A percentile compares a stretch with the other conserved stretches of the same genome.
phyloP scores from a whole-genome alignment of 2,797 vertebrate species.

The Anguilla megastoma region DNA sequence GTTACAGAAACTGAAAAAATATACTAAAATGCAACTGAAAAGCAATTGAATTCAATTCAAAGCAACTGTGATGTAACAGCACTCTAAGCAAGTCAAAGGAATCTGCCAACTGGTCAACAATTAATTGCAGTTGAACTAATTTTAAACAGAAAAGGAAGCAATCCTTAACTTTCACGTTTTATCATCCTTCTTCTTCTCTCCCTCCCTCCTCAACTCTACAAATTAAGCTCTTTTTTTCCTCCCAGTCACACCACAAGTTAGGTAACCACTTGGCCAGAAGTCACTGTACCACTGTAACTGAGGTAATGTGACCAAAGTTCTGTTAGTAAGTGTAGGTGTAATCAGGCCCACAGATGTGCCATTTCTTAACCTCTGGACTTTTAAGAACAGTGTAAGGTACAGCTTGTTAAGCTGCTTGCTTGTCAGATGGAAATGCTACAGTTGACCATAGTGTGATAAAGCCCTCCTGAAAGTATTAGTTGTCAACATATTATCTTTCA shows the following conservation, averaged over 20 bases:
- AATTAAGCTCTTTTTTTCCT: conserved; percentile 7
- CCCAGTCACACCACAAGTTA: conserved; percentile 61
- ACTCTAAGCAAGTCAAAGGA: conserved; percentile 10
- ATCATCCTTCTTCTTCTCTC: conserved; percentile 27
- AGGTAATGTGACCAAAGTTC: conserved; percentile 57
- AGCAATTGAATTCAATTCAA: too few species aligned
- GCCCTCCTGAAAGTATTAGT: background rate
- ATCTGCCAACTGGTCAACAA: background rate
- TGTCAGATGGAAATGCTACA: background rate
- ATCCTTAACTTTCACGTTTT: background rate
- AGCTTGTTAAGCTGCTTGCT: background rate
- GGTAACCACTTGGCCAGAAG: conserved; percentile 63
- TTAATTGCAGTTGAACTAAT: background rate
- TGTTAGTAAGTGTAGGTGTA: conserved; percentile 55
- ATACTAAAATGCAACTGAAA: background rate
- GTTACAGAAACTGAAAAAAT: background rate
- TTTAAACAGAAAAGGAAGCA: background rate
- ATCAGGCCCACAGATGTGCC: conserved; percentile 33
- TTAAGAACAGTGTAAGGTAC: background rate
- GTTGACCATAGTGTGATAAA: background rate
- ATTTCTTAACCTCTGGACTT: background rate
- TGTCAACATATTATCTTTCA: background rate
- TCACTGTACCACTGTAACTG: conserved; percentile 55
- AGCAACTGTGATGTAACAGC: background rate
- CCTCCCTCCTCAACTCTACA: conserved; percentile 49